phyloP scores from a whole-genome alignment of 2,113 vertebrate genomes.

The Nettapus auritus region DNA sequence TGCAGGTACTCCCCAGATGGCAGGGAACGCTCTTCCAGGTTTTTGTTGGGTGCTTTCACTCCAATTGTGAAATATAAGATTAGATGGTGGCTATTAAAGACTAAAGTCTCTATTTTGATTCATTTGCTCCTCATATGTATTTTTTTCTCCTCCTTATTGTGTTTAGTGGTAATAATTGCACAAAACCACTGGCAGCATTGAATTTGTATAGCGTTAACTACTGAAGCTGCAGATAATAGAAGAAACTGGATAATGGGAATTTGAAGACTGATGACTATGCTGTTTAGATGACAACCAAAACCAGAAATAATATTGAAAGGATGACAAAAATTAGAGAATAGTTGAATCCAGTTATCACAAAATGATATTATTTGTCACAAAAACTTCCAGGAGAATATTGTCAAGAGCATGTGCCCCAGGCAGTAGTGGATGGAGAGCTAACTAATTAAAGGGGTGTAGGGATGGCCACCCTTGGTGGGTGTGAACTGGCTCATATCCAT shows the following conservation, averaged over 20 bases:
- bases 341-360: background rate
- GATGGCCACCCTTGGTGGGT: background rate
- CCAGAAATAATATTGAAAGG: background rate
- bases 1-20: too few relatives aligned
- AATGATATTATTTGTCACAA: background rate
- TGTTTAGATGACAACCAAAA: background rate
- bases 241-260: background rate
- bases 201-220: background rate
- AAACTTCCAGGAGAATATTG: background rate
- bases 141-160: background rate
- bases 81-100: background rate
- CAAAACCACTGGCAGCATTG: background rate
- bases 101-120: background rate
- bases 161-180: background rate
- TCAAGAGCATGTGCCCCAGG: background rate
- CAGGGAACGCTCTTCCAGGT: background rate
- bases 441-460: background rate
- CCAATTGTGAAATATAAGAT: background rate
- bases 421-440: background rate
- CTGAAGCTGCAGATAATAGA: background rate
- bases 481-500: background rate
- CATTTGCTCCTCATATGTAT: background rate
- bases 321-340: background rate
- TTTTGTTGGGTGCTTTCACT: background rate
- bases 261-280: background rate